Conservation (phyloP, 2,113 vertebrate species). For the Lathamus discolor region DNA sequence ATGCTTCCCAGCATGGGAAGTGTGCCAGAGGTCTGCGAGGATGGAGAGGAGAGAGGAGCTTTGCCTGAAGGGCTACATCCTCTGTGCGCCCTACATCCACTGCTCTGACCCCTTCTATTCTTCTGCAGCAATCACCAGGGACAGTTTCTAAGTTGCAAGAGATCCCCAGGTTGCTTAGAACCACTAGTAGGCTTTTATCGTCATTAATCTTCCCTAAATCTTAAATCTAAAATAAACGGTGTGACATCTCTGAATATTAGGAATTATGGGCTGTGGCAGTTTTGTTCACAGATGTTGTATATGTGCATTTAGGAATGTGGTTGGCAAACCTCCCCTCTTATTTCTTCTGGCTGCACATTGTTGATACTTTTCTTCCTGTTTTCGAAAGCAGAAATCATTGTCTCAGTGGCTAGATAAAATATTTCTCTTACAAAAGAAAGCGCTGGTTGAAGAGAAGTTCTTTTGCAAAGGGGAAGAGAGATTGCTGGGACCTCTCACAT, state of each 20-base stretch:
- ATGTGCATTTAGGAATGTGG: not conserved
- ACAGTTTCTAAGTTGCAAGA: not conserved
- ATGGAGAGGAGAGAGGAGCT: not conserved
- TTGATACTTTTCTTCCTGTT: constrained; percentile 68
- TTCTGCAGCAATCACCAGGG: not conserved
- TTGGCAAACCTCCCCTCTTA: constrained; percentile 25
- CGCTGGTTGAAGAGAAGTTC: not conserved
- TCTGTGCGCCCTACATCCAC: not conserved
- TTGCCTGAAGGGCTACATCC: not conserved
- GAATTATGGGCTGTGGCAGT: not conserved
- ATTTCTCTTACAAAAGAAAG: constrained; percentile 46
- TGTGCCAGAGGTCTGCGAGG: not conserved
- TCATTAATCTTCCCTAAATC: constrained; percentile 14
- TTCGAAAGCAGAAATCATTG: constrained; percentile 55
- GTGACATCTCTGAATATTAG: not conserved
- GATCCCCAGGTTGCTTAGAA: not conserved
- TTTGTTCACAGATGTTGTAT: not conserved
- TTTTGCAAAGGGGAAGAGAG: not conserved
- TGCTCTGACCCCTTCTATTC: not conserved
- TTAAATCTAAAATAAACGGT: constrained; percentile 21
- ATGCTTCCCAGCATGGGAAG: not conserved
- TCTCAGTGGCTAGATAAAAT: constrained; percentile 24
- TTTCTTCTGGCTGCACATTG: constrained; percentile 18
- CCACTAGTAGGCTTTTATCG: constrained; percentile 1
- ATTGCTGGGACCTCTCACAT: not conserved